Conservation (phyloP, 2,797 vertebrate genomes). For the Mus spretus region DNA sequence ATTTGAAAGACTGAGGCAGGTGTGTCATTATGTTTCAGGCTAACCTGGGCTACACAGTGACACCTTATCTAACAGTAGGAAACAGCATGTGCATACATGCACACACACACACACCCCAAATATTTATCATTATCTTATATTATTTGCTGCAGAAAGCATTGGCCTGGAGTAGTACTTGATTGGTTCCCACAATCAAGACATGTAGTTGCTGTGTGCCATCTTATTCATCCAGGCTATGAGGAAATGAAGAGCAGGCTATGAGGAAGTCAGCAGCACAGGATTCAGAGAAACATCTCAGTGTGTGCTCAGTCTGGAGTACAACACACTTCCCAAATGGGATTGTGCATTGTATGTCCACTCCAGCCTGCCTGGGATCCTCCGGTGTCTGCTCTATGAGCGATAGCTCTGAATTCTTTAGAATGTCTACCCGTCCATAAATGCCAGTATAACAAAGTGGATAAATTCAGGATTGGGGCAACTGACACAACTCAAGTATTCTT, state of each 20-base stretch:
- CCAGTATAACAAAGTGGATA: neutral
- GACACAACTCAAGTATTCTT: slow-evolving; percentile 15
- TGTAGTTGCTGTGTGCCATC: neutral
- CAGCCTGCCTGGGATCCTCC: neutral
- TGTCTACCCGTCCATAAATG: neutral
- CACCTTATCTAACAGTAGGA: neutral
- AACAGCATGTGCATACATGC: neutral
- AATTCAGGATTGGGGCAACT: neutral
- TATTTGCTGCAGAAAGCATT: slow-evolving; percentile 5
- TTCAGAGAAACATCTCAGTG: neutral
- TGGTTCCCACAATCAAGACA: neutral
- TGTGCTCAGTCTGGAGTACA: fast-evolving
- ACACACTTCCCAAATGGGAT: neutral
- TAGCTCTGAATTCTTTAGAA: neutral
- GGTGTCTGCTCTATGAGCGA: neutral
- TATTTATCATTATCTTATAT: neutral
- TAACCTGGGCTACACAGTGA: neutral
- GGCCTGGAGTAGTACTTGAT: neutral
- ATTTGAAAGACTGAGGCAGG: neutral
- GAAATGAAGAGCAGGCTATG: too few relatives aligned
- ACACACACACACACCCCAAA: neutral
- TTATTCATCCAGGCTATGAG: neutral
- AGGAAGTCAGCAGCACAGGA: neutral
- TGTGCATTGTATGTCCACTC: neutral
- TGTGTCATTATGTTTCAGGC: neutral